Evolutionary conservation across 1,140 invertebrate species (phyloP).

Genomic region (Euwallacea similis): DNA sequence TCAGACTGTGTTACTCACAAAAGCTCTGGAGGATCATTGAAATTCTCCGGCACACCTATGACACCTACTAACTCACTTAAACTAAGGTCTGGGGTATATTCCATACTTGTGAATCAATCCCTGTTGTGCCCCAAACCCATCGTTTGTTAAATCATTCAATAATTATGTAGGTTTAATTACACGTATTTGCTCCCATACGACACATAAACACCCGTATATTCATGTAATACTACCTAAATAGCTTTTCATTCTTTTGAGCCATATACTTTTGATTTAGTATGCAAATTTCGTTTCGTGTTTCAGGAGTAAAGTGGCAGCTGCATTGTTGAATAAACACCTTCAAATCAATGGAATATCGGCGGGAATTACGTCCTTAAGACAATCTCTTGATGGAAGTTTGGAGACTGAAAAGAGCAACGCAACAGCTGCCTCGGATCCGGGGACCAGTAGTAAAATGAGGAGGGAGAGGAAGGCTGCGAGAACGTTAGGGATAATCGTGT

Average conservation of each 20-base stretch:
- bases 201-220: too few relatives aligned
- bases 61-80: conserved; percentile 15
- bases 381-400: conserved; percentile 57
- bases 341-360: conserved; percentile 84
- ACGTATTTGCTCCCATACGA: too few relatives aligned
- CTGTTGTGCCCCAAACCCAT: too few relatives aligned
- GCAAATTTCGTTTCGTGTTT: conserved; percentile 37
- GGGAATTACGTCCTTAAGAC: conserved; percentile 59
- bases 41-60: conserved; percentile 6
- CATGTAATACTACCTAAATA: too few relatives aligned
- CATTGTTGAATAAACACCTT: conserved; percentile 81
- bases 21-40: background rate
- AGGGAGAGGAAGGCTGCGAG: conserved; percentile 91
- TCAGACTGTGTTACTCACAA: conserved; percentile 17
- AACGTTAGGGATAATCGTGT: conserved; percentile 94
- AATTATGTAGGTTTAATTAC: too few relatives aligned
- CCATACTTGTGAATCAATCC: too few relatives aligned
- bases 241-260: too few relatives aligned
- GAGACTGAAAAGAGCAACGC: conserved; percentile 57
- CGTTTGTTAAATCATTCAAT: too few relatives aligned
- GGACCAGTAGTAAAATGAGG: conserved; percentile 79
- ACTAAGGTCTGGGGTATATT: conserved; percentile 12
- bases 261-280: too few relatives aligned
- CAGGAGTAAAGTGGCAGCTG: conserved; percentile 83
- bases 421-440: conserved; percentile 56